Percentiles rank a stretch among this genome's conserved stretches.
phyloP scores from a whole-genome alignment of 1,140 invertebrate species.

The Mya arenaria region DNA sequence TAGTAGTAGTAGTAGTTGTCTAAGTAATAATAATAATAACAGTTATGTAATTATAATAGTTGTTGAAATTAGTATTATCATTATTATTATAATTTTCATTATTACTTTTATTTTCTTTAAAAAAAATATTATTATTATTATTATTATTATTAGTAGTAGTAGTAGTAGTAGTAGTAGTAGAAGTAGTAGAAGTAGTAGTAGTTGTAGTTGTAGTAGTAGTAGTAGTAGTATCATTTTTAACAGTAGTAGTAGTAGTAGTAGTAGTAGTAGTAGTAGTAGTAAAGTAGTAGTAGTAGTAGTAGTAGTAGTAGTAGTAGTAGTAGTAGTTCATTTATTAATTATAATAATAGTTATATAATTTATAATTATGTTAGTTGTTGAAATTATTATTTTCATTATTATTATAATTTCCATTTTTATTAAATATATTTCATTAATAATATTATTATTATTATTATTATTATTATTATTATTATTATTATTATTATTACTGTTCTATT shows the following conservation, averaged over 20 bases:
- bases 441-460: background rate
- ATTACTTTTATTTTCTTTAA: background rate
- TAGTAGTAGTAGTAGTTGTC: constrained; percentile 1
- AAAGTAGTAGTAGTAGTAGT: constrained; percentile 15
- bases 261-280: constrained; percentile 13
- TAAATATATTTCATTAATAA: too few species aligned
- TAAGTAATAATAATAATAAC: background rate
- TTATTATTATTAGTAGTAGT: background rate
- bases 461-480: background rate
- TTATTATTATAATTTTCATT: background rate
- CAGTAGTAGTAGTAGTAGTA: background rate
- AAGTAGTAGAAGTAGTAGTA: background rate
- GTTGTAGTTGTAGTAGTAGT: background rate
- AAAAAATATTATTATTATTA: background rate
- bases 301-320: constrained; percentile 21
- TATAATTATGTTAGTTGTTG: background rate
- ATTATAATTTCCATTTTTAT: too few species aligned
- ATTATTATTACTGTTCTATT: background rate
- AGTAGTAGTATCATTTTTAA: background rate
- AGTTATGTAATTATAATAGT: background rate
- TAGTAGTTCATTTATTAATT: background rate
- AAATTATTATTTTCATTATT: background rate
- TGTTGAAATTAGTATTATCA: background rate
- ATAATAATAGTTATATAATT: background rate
- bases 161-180: constrained; percentile 1